phyloP scores from a whole-genome alignment of 2,888 invertebrate genomes.

The Morpho helenor region DNA sequence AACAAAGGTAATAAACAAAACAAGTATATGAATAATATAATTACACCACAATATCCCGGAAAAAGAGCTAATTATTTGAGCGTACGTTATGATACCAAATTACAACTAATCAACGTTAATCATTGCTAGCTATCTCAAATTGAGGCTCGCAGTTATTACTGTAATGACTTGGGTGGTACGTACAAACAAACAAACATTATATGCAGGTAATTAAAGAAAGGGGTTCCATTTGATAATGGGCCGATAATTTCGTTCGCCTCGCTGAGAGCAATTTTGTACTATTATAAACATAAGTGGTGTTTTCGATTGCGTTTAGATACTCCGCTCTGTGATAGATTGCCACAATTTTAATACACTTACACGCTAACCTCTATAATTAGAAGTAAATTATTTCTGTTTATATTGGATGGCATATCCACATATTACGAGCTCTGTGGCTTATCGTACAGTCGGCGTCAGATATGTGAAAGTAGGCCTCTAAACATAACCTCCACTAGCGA shows the following conservation, averaged over 20 bases:
- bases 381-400: conserved; percentile 20
- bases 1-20: conserved; percentile 2
- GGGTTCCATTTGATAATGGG: conserved; percentile 71
- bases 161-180: conserved; percentile 61
- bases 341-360: conserved; percentile 34
- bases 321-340: conserved; percentile 60
- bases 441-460: background rate
- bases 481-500: no score
- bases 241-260: conserved; percentile 61
- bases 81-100: conserved; percentile 52
- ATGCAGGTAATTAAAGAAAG: conserved; percentile 74
- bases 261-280: conserved; percentile 65
- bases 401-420: conserved; percentile 2
- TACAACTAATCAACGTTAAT: conserved; percentile 64
- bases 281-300: conserved; percentile 63
- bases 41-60: conserved; percentile 43
- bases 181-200: conserved; percentile 73
- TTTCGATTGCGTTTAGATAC: conserved; percentile 57
- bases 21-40: conserved; percentile 2
- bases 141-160: conserved; percentile 60
- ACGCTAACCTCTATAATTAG: conserved; percentile 21
- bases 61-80: conserved; percentile 55
- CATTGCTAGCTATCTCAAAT: conserved; percentile 52
- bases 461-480: no score
- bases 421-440: conserved; percentile 1